Evolutionary conservation across 2,888 invertebrate genomes (phyloP).

Genomic region (Melanostoma scalare): DNA sequence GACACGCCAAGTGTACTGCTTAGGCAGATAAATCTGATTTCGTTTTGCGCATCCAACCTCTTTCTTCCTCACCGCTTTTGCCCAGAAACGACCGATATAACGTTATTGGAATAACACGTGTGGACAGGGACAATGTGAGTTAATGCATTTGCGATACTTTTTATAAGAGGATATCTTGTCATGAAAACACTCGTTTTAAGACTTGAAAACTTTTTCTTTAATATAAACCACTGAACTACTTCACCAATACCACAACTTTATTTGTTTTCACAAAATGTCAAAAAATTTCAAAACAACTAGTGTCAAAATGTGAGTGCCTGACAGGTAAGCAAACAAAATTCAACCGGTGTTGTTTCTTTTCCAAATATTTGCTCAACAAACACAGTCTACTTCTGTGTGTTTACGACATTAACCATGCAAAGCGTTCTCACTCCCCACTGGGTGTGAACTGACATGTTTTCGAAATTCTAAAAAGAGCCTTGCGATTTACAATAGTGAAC

Average conservation of each 20-base stretch:
- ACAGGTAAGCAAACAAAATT: conserved; percentile 68
- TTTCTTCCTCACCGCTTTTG: too few relatives aligned
- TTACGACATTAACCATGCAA: conserved; percentile 58
- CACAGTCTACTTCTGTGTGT: conserved; percentile 42
- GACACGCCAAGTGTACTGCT: too few relatives aligned
- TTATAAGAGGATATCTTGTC: too few relatives aligned
- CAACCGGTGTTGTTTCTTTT: conserved; percentile 55
- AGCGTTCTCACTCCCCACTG: conserved; percentile 42
- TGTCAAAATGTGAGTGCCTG: conserved; percentile 67
- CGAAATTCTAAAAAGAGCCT: conserved; percentile 41
- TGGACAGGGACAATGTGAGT: too few relatives aligned
- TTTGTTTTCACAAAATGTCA: conserved; percentile 67
- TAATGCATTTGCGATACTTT: too few relatives aligned
- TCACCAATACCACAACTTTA: conserved; percentile 36
- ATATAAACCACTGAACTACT: background rate
- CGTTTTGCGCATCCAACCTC: too few relatives aligned
- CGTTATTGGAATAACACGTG: too few relatives aligned
- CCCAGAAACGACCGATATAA: too few relatives aligned
- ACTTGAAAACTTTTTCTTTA: too few relatives aligned
- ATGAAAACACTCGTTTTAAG: too few relatives aligned
- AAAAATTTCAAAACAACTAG: conserved; percentile 59
- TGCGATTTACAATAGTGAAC: conserved; percentile 26
- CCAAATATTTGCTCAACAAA: conserved; percentile 69
- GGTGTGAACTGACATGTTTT: conserved; percentile 57
- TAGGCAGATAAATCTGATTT: too few relatives aligned